These are phyloP conservation scores for Numenius phaeopus DNA, from an alignment of 2,797 vertebrate species.

Conservation along the genomic window DNA sequence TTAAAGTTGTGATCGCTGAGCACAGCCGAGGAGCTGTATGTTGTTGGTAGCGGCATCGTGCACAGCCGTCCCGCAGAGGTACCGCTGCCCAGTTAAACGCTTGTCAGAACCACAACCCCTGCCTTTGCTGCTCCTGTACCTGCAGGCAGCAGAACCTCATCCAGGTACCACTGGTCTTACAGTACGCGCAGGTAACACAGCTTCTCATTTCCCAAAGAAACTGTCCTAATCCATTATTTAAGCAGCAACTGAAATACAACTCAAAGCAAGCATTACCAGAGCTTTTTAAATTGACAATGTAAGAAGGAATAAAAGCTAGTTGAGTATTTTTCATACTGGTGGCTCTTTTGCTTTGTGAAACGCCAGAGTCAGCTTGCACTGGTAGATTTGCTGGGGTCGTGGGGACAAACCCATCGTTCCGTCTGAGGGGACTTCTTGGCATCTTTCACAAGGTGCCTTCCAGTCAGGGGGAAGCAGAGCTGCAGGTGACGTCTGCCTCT, in stretches of 20 bases:
- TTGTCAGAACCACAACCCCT: conserved; percentile 30
- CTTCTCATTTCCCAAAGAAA: neutral
- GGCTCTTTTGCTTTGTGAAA: neutral
- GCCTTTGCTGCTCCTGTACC: neutral
- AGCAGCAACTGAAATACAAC: neutral
- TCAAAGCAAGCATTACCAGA: neutral
- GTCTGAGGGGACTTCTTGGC: neutral
- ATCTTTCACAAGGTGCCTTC: neutral
- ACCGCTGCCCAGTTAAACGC: neutral
- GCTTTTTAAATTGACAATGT: neutral
- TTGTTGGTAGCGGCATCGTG: neutral
- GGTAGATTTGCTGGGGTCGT: neutral
- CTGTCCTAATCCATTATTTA: neutral
- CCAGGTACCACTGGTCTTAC: neutral
- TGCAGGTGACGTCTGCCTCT: neutral
- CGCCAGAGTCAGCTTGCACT: neutral
- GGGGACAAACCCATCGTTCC: fast-evolving
- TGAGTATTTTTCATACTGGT: neutral
- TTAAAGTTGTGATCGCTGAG: neutral
- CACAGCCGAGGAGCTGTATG: neutral
- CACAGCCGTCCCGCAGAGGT: neutral
- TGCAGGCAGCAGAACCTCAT: neutral
- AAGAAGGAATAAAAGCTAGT: neutral
- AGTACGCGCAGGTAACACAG: neutral
- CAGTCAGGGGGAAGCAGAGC: neutral